Percentiles rank a stretch among this genome's conserved stretches.
These are phyloP conservation scores for Bombus consobrinus DNA, from an alignment of 1,140 invertebrate genomes.

Conservation along the genomic window DNA sequence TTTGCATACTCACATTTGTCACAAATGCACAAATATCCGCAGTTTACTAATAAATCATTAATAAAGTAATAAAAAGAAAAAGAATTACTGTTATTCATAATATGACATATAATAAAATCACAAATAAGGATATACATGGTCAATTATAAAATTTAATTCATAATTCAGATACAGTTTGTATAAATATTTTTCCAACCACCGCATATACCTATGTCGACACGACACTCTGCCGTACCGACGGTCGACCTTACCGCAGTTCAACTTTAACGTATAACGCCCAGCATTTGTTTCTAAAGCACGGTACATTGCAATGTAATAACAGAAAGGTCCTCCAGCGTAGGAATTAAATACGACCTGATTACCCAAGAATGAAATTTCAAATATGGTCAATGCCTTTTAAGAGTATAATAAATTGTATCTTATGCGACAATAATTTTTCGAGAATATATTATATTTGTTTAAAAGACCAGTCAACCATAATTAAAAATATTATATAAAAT, in stretches of 20 bases:
- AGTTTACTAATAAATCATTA: neutral
- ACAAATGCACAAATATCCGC: neutral
- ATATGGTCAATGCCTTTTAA: constrained; percentile 48
- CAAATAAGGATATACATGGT: too few relatives aligned
- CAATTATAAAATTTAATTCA: neutral
- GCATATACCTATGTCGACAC: neutral
- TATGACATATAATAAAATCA: too few relatives aligned
- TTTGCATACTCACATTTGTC: neutral
- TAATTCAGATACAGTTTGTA: neutral
- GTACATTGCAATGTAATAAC: constrained; percentile 29
- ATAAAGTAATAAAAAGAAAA: neutral
- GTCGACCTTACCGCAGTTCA: neutral
- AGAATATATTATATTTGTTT: constrained; percentile 21
- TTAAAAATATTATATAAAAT: constrained; percentile 4
- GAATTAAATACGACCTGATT: constrained; percentile 60
- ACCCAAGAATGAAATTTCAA: constrained; percentile 67
- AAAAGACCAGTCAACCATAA: neutral
- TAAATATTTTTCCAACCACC: too few relatives aligned
- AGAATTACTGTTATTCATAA: too few relatives aligned
- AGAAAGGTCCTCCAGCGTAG: constrained; percentile 31
- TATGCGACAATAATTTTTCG: neutral
- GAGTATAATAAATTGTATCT: constrained; percentile 48
- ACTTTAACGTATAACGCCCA: neutral
- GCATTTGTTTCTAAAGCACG: constrained; percentile 32
- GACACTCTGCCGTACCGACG: neutral